Percentiles rank a stretch among this genome's conserved stretches.
These are phyloP conservation scores for Pterocles gutturalis DNA, from an alignment of 2,113 vertebrate species.

Conservation along the genomic window DNA sequence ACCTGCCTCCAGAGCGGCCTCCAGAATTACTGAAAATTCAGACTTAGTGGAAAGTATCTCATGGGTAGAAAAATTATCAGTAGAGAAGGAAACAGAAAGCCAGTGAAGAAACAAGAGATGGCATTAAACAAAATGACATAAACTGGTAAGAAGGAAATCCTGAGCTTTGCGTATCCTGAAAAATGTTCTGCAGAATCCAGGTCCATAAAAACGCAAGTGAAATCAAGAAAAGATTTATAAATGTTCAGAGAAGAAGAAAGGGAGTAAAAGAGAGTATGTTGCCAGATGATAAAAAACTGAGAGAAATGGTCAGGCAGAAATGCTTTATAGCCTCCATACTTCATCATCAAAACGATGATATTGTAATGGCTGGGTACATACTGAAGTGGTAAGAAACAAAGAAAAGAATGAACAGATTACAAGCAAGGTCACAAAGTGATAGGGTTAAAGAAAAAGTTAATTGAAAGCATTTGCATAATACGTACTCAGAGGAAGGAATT, in stretches of 20 bases:
- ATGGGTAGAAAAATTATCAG: background rate
- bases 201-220: background rate
- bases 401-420: background rate
- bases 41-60: background rate
- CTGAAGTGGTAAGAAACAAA: background rate
- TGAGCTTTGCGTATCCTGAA: background rate
- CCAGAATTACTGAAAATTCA: background rate
- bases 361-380: background rate
- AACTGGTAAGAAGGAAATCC: background rate
- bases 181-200: background rate
- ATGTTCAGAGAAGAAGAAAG: background rate
- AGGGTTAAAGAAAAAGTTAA: background rate
- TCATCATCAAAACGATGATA: background rate
- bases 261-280: background rate
- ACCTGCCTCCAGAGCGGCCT: background rate
- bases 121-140: background rate
- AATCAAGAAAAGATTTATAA: background rate
- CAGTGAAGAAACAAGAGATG: background rate
- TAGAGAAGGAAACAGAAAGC: background rate
- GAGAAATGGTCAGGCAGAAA: background rate
- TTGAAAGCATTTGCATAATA: background rate
- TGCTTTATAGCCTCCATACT: background rate
- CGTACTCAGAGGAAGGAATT: background rate
- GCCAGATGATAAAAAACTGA: background rate
- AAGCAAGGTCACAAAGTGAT: background rate